Percentiles rank a stretch among this genome's conserved stretches.
These are phyloP conservation scores for Doryteuthis pealeii DNA, from an alignment of 1,140 invertebrate species.

Conservation along the genomic window DNA sequence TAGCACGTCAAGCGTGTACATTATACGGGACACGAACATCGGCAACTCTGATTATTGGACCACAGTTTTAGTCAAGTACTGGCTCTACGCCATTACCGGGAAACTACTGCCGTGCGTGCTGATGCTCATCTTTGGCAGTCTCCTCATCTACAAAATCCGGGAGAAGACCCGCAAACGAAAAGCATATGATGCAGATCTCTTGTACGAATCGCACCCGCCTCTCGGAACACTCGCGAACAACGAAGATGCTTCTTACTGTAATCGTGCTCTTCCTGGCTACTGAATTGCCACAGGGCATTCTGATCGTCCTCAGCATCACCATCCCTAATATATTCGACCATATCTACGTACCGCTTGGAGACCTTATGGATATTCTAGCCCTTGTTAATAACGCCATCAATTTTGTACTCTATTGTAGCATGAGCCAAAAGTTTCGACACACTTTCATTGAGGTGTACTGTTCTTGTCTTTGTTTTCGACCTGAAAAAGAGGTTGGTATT, in stretches of 20 bases:
- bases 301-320: slow-evolving; percentile 56
- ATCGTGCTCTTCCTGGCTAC: slow-evolving; percentile 82
- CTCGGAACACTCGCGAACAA: slow-evolving; percentile 80
- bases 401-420: slow-evolving; percentile 90
- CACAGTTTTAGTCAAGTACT: slow-evolving; percentile 55
- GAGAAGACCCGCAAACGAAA: slow-evolving; percentile 49
- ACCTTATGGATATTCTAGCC: slow-evolving; percentile 90
- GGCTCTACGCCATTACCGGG: slow-evolving; percentile 54
- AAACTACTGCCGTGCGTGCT: slow-evolving; percentile 61
- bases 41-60: slow-evolving; percentile 64
- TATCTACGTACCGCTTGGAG: slow-evolving; percentile 70
- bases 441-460: slow-evolving; percentile 68
- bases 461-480: slow-evolving; percentile 15
- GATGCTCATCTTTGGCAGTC: slow-evolving; percentile 59
- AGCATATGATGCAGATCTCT: slow-evolving; percentile 49
- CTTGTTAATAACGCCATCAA: slow-evolving; percentile 89
- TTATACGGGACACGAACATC: slow-evolving; percentile 59
- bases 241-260: slow-evolving; percentile 86
- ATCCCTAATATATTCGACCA: slow-evolving; percentile 48
- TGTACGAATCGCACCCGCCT: slow-evolving; percentile 45
- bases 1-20: slow-evolving; percentile 47
- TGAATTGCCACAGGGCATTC: slow-evolving; percentile 73
- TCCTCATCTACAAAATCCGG: slow-evolving; percentile 67
- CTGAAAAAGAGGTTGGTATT: background rate
- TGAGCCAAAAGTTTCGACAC: slow-evolving; percentile 88